Evolutionary conservation across 2,797 vertebrate genomes (phyloP).

Genomic region (Notamacropus eugenii): DNA sequence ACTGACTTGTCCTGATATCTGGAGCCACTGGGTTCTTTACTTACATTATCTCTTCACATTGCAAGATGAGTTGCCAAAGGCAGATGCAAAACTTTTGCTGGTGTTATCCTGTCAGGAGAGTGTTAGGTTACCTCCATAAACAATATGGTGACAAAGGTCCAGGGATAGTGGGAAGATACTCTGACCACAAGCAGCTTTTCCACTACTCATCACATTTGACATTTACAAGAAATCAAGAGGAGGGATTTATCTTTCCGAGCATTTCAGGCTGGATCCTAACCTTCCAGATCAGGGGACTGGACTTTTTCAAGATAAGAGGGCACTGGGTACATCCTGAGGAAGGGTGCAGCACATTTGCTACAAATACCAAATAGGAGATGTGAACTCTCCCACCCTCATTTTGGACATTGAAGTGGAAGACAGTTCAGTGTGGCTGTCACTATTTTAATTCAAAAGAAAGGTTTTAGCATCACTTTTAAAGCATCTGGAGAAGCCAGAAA

Average conservation of each 20-base stretch:
- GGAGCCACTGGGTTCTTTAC: not conserved
- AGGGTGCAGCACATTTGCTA: conserved; percentile 73
- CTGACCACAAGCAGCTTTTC: conserved; percentile 60
- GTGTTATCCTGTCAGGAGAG: conserved; percentile 37
- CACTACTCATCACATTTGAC: conserved; percentile 73
- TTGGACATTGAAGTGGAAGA: not conserved
- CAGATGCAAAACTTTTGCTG: conserved; percentile 68
- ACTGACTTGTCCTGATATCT: not conserved
- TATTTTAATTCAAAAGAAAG: not conserved
- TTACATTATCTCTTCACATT: conserved; percentile 34
- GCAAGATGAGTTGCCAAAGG: conserved; percentile 8
- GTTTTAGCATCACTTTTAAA: not conserved
- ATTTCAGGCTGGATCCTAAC: conserved; percentile 61
- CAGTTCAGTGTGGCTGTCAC: not conserved
- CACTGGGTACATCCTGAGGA: conserved; percentile 81
- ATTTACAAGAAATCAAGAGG: conserved; percentile 71
- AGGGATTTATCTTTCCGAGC: conserved; percentile 75
- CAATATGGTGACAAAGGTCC: conserved; percentile 69
- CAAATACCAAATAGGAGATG: not conserved
- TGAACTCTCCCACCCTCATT: conserved; percentile 44
- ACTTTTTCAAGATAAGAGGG: conserved; percentile 74
- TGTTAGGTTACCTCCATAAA: conserved; percentile 35
- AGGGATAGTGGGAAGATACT: conserved; percentile 52
- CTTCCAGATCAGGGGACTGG: conserved; percentile 64
- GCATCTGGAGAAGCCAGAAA: not conserved